These are phyloP conservation scores for Montipora cactus DNA, from an alignment of 64 coral and sea anemone genomes.

Conservation along the genomic window DNA sequence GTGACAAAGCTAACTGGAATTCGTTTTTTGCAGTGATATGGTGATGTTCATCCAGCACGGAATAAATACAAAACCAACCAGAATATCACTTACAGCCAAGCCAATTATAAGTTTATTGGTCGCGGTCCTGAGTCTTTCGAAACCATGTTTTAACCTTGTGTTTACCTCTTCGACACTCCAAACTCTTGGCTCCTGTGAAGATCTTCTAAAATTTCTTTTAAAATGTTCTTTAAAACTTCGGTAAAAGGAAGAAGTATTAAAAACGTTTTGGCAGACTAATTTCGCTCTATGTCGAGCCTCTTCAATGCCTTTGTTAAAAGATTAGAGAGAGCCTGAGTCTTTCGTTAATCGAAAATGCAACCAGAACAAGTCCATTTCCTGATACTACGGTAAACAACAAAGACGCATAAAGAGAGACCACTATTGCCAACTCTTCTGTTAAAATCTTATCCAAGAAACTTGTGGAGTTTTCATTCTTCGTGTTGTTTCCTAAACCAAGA, in stretches of 20 bases:
- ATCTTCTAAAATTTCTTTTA: too few species aligned
- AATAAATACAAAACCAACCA: slow-evolving; percentile 87
- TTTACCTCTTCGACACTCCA: too few species aligned
- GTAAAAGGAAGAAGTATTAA: too few species aligned
- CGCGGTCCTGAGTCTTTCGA: slow-evolving; percentile 75
- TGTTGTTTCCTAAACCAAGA: slow-evolving; percentile 1
- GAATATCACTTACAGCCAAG: slow-evolving; percentile 83
- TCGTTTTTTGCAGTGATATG: slow-evolving; percentile 34
- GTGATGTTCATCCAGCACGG: slow-evolving; percentile 81
- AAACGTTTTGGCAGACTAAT: too few species aligned
- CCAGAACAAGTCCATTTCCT: slow-evolving; percentile 85
- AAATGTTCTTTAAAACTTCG: too few species aligned
- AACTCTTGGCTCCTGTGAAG: too few species aligned
- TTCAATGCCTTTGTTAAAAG: too few species aligned
- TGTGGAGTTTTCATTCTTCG: not conserved
- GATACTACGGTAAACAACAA: slow-evolving; percentile 49
- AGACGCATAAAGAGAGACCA: slow-evolving; percentile 50
- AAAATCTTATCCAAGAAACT: slow-evolving; percentile 5
- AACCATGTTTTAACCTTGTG: too few species aligned
- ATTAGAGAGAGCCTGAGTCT: too few species aligned
- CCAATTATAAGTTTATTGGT: slow-evolving; percentile 84
- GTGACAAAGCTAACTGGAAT: not conserved
- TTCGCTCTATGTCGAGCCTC: too few species aligned
- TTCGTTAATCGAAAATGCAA: slow-evolving; percentile 82
- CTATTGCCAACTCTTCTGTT: slow-evolving; percentile 26